These are phyloP conservation scores for Porites australiensis DNA, from an alignment of 64 coral and sea anemone species.

Conservation along the genomic window DNA sequence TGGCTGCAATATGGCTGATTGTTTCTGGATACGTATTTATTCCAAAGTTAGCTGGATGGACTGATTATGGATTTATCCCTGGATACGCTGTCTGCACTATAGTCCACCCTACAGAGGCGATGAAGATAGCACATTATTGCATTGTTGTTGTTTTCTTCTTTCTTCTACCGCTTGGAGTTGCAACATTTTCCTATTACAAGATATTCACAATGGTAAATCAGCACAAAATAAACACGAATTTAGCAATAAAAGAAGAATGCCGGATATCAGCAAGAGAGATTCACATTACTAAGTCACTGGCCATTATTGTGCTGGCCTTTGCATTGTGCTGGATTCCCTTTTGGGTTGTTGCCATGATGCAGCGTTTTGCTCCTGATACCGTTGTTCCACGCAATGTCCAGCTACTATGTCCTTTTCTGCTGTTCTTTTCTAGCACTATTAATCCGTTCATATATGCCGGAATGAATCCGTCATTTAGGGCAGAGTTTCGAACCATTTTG, in stretches of 20 bases:
- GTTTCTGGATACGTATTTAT: slow-evolving; percentile 3
- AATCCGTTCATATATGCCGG: slow-evolving; percentile 10
- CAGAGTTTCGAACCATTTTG: slow-evolving; percentile 11
- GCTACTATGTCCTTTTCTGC: background rate
- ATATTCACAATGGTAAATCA: background rate
- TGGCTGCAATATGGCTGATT: background rate
- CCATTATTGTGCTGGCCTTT: slow-evolving; percentile 5
- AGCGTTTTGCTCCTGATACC: slow-evolving; percentile 15
- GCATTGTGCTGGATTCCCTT: slow-evolving; percentile 18
- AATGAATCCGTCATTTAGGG: background rate
- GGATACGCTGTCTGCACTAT: slow-evolving; percentile 18
- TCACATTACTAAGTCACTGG: slow-evolving; percentile 6
- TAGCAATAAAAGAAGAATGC: background rate
- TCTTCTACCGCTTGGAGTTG: background rate
- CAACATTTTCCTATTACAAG: slow-evolving; percentile 13
- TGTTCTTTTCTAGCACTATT: background rate
- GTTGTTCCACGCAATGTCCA: slow-evolving; percentile 20
- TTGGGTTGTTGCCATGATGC: background rate
- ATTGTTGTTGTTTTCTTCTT: background rate
- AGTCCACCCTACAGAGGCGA: background rate
- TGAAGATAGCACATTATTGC: background rate
- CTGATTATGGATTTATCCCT: background rate
- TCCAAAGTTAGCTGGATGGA: slow-evolving; percentile 10
- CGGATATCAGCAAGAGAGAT: slow-evolving; percentile 1
- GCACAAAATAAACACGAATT: background rate